Base-by-base conservation (phyloP, 2,797 vertebrate species). In the Anabacerthia variegaticeps region DNA sequence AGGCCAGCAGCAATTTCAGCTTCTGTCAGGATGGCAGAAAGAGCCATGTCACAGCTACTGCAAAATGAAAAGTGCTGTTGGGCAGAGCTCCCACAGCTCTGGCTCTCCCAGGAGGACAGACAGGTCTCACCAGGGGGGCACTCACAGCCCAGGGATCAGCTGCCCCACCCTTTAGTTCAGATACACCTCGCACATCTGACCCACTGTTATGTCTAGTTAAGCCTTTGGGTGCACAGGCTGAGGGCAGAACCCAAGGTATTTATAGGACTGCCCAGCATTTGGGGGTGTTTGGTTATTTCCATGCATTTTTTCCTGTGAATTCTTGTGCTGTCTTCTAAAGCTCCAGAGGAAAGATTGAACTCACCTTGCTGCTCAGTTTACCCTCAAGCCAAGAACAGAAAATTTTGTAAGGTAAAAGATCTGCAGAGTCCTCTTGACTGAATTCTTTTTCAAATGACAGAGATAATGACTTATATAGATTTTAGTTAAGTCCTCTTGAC, bases 1-100 rank as follows among this genome's bases (percentile, higher is more conserved):
- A 99, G 88, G 39, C 98, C 98, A 72, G 98, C 97, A 82, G 97
- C 97, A 55, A 99, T 94, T 14, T 98, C 98, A 92, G 97, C 98
- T 10, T 98, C 98, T 17, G 44, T 97, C 92, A 99, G 98, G 30
- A 98, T 89, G 94, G 98, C 96, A 71, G 97, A 81, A 78, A 98
- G 98, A 95, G 98, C 97, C 98, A 98, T 98, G 17, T 49, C 88
- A 89, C 48, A 80, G 67, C 37, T 90, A 16, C 58, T 66, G 81
- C 81, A 73, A 77, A 69, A 84, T 55, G 26, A 48, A 72, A 83
- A 82, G 51, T 21, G 51, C 7, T 16, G 9, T 24, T 49, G 52
- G 36, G 10, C 34, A 3, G 43, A 22, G 24, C 28, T 73, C 21
- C 6, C 79, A 20, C 24, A 30, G 68, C 41, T 72, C 24, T 52